These are phyloP conservation scores for Neodiprion virginianus DNA, from an alignment of 1,140 invertebrate species.

Conservation along the genomic window DNA sequence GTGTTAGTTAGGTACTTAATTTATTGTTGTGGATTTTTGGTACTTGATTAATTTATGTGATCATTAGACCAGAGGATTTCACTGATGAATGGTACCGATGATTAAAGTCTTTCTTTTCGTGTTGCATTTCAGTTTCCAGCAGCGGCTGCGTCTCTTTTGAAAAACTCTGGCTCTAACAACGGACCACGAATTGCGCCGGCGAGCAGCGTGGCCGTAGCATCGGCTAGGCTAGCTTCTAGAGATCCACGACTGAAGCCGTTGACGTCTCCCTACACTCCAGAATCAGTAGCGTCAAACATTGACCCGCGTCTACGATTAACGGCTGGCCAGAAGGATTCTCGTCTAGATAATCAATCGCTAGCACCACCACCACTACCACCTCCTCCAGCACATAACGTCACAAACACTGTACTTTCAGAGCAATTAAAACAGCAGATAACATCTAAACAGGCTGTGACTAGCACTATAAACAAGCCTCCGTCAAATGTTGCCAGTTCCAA, in stretches of 20 bases:
- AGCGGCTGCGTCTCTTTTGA: slow-evolving; percentile 49
- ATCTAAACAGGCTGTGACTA: slow-evolving; percentile 50
- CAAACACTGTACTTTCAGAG: slow-evolving; percentile 50
- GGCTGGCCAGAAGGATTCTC: slow-evolving; percentile 21
- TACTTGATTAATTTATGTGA: not conserved
- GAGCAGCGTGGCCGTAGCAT: slow-evolving; percentile 66
- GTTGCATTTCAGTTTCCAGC: slow-evolving; percentile 48
- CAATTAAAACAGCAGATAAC: slow-evolving; percentile 52
- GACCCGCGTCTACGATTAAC: slow-evolving; percentile 12
- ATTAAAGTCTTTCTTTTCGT: not conserved
- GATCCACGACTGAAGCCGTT: slow-evolving; percentile 67
- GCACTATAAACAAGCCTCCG: slow-evolving; percentile 45
- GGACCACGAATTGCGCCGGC: slow-evolving; percentile 71
- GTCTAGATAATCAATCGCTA: slow-evolving; percentile 13
- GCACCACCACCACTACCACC: slow-evolving; percentile 5
- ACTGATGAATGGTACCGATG: not conserved
- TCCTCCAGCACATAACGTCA: slow-evolving; percentile 18
- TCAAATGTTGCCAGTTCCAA: slow-evolving; percentile 40
- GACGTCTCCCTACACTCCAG: slow-evolving; percentile 19
- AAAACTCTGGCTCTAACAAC: slow-evolving; percentile 43
- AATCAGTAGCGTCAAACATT: slow-evolving; percentile 1
- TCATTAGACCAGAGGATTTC: slow-evolving; percentile 12
- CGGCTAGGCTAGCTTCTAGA: slow-evolving; percentile 61
- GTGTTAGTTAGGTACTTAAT: not conserved
- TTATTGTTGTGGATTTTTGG: not conserved